These are phyloP conservation scores for Mesocricetus auratus DNA, from an alignment of 2,113 vertebrate species.

Conservation along the genomic window DNA sequence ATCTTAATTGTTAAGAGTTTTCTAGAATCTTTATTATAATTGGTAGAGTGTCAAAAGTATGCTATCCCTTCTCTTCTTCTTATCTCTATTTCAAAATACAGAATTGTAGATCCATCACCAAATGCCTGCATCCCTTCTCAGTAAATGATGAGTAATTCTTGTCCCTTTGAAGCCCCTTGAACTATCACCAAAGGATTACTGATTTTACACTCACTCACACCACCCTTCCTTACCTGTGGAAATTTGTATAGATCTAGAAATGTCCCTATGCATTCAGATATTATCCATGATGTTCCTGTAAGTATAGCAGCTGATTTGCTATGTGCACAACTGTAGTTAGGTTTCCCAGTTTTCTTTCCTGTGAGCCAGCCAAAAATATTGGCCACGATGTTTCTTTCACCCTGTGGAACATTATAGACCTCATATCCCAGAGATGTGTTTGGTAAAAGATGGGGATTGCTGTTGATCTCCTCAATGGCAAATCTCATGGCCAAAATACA, in stretches of 20 bases:
- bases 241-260: not conserved
- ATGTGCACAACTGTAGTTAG: not conserved
- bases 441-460: not conserved
- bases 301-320: not conserved
- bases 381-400: not conserved
- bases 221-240: not conserved
- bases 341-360: no score
- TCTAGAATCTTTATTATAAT: no score
- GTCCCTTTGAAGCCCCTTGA: not conserved
- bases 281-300: not conserved
- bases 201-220: not conserved
- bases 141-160: no score
- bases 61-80: no score
- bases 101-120: no score
- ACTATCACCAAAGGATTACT: not conserved
- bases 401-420: not conserved
- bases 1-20: no score
- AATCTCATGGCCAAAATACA: not conserved
- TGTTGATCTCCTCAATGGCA: not conserved
- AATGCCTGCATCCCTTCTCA: no score
- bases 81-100: no score
- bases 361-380: not conserved
- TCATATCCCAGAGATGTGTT: not conserved
- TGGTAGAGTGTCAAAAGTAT: no score
- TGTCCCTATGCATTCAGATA: not conserved